Base-by-base conservation (phyloP, 37 sponge, comb jelly and placozoan species). In the Mnemiopsis leidyi region DNA sequence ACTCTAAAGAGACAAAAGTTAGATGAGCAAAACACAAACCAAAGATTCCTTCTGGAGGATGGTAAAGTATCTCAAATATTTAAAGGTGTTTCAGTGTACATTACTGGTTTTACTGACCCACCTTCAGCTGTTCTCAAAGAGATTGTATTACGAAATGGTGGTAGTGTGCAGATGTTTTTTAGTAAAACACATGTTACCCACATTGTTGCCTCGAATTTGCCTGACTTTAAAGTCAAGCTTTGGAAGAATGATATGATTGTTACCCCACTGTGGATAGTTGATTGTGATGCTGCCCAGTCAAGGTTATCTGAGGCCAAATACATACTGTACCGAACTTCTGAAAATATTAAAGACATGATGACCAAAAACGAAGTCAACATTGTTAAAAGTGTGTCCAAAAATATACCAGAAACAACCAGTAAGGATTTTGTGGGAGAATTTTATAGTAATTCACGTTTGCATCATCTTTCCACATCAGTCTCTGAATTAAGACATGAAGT, bases 401-500 rank as follows among this genome's bases (percentile, higher is more conserved):
- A 20, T 1, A 61, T 40, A 18, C 38, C 68, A 68, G 9, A 67
- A 61, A 92, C 68, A 0, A 30, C 94, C 68, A 92, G 69, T 48
- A 35, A 69, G 16, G 93, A 95, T 1, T 94, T 96, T 94, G 96
- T 97, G 1, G 83, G 38, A 23, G 95, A 96, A 36, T 97, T 96
- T 83, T 97, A 96, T 76, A 77, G 93, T 23, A 94, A 96, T 92
- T 97, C 98, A 32, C 96, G 98, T 23, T 69, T 97, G 0, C 98
- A 97, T 34, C 94, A 96, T 38, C 93, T 97, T 30, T 96, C 98
- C 16, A 97, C 96, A 33, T 97, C 97, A 95, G 94, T 94, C 35
- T 76, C 93, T 1, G 97, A 97, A 92, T 93, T 96, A 39, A 95
- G 96, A 69, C 82, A 95, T 23, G 95, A 93, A 69, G 95, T 94